phyloP scores from a whole-genome alignment of 2,888 invertebrate genomes.

The Caenorhabditis afra region DNA sequence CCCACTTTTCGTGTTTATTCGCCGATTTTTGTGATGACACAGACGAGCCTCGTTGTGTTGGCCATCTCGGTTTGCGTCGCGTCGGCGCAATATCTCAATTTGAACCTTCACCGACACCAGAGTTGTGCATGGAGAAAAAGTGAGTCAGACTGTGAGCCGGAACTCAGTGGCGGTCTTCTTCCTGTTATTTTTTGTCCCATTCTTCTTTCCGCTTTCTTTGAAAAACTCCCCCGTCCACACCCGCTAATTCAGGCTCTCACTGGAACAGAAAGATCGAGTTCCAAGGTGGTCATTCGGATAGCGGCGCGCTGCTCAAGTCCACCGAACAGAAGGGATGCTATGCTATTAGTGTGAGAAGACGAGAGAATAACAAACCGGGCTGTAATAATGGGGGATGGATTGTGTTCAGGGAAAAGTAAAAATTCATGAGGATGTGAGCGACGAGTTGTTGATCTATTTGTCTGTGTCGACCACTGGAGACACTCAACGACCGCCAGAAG shows the following conservation, averaged over 20 bases:
- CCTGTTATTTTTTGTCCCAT: too few relatives aligned
- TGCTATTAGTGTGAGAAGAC: constrained; percentile 63
- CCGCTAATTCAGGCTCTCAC: constrained; percentile 47
- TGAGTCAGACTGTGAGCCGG: constrained; percentile 26
- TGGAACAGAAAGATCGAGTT: constrained; percentile 70
- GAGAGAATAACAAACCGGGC: constrained; percentile 3
- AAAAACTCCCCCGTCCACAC: not conserved
- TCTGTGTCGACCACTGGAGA: constrained; percentile 69
- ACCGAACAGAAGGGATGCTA: constrained; percentile 68
- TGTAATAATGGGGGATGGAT: constrained; percentile 8
- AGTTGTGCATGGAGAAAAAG: constrained; percentile 65
- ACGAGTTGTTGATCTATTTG: constrained; percentile 66
- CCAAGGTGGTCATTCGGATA: constrained; percentile 63
- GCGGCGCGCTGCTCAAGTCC: constrained; percentile 59
- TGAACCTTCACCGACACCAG: constrained; percentile 68
- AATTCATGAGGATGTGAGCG: constrained; percentile 66
- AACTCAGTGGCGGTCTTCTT: too few relatives aligned
- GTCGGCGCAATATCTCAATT: constrained; percentile 58
- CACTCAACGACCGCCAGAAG: constrained; percentile 64
- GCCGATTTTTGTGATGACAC: constrained; percentile 16
- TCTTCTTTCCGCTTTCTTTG: not conserved
- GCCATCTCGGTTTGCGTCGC: constrained; percentile 1
- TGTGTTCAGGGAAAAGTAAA: constrained; percentile 65
- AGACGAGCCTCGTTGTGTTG: constrained; percentile 17
- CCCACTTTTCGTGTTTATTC: not conserved